Evolutionary conservation across 1,140 invertebrate genomes (phyloP).

Genomic region (Apis mellifera): DNA sequence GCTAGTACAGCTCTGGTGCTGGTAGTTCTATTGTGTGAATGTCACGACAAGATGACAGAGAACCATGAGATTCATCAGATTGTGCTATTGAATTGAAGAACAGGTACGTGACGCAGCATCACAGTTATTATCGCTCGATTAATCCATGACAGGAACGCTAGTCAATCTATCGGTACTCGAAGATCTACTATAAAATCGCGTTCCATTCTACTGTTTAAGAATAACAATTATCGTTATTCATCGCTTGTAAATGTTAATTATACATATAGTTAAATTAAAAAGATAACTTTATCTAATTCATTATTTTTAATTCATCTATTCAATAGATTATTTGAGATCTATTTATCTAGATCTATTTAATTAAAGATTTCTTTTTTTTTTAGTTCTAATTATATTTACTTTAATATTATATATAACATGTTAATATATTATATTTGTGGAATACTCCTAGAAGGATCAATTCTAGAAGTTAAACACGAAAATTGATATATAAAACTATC

Average conservation of each 20-base stretch:
- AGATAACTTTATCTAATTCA: no score
- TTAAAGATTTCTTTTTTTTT: neutral
- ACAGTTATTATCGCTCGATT: constrained; percentile 59
- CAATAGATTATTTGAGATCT: no score
- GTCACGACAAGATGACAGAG: constrained; percentile 52
- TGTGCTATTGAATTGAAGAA: constrained; percentile 47
- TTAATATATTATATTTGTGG: no score
- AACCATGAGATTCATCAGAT: constrained; percentile 53
- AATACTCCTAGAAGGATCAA: no score
- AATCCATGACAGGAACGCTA: constrained; percentile 17
- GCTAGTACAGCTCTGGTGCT: neutral
- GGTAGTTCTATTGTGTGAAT: constrained; percentile 1
- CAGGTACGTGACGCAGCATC: constrained; percentile 34
- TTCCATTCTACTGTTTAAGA: neutral
- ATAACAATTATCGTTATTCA: neutral
- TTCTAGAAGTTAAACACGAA: no score
- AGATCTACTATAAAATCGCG: neutral
- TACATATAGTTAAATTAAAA: no score
- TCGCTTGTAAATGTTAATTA: neutral
- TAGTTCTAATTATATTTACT: no score
- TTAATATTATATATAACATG: no score
- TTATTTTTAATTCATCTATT: neutral
- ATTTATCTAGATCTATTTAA: no score
- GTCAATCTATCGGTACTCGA: neutral
- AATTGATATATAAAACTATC: no score